Percentiles rank a stretch among this genome's conserved stretches.
Evolutionary conservation across 37 sponge, comb jelly and placozoan genomes (phyloP).

Genomic region (Cliona cf. orientalis): DNA sequence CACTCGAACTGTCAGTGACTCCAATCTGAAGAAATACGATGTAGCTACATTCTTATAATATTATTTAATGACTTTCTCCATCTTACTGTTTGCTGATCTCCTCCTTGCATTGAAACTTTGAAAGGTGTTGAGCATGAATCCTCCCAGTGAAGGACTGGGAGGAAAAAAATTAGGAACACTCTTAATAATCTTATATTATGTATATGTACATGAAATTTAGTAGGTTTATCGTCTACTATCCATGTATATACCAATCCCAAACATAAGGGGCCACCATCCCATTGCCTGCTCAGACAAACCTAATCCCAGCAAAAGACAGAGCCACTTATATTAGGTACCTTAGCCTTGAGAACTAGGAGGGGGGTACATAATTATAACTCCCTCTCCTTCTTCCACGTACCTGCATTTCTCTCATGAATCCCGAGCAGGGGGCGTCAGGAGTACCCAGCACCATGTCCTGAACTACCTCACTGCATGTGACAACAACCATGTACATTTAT

Average conservation of each 20-base stretch:
- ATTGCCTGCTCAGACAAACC: too few relatives aligned
- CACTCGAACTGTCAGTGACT: slow-evolving; percentile 23
- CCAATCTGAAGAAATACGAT: slow-evolving; percentile 18
- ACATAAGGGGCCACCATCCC: too few relatives aligned
- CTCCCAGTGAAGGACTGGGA: slow-evolving; percentile 55
- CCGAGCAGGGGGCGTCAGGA: slow-evolving; percentile 70
- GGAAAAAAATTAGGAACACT: not conserved
- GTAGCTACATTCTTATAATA: too few relatives aligned
- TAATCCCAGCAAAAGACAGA: too few relatives aligned
- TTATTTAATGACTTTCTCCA: too few relatives aligned
- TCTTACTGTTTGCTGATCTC: slow-evolving; percentile 43
- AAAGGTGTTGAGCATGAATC: slow-evolving; percentile 56
- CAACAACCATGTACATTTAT: not conserved
- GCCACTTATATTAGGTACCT: not conserved
- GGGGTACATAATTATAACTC: not conserved
- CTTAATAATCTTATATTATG: not conserved
- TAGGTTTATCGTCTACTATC: too few relatives aligned
- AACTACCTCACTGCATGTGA: slow-evolving; percentile 10
- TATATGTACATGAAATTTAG: not conserved
- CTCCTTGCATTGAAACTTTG: slow-evolving; percentile 39
- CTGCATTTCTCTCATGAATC: slow-evolving; percentile 84
- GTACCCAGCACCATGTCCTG: slow-evolving; percentile 10
- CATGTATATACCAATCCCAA: not conserved
- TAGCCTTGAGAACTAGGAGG: not conserved
- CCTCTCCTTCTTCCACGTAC: slow-evolving; percentile 12